Base-by-base conservation (phyloP, 2,797 vertebrate species). In the Molossus alvarezi region DNA sequence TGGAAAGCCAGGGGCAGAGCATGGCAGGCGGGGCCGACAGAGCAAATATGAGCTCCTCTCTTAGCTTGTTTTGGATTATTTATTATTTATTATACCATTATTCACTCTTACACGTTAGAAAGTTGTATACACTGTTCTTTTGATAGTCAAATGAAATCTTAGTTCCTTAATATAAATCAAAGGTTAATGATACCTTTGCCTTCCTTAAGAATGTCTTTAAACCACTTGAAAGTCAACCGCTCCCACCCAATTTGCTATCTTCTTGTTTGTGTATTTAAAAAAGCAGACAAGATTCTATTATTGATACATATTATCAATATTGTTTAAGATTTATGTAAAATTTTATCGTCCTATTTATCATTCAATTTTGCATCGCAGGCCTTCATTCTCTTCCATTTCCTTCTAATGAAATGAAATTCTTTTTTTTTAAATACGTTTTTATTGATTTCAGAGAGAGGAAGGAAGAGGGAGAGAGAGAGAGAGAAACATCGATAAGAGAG, bases 341-440 rank as follows among this genome's bases (percentile, higher is more conserved):
- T 73, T 81, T 93, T 88, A 81, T 91, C 3, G n/a, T 48, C 8
- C 37, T 91, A 92, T 69, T 86, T 77, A 82, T 89, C 27, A 88
- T 73, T 96, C 51, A 64, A 3, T 81, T 84, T 94, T 84, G 62
- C 3, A 76, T 55, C 15, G 94, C 55, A 94, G 18, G 76, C 62
- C 27, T 80, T 20, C 41, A 67, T 90, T 84, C 80, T 80, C 10
- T 92, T 95, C 71, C 15, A 80, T 58, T 94, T 88, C 11, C 71
- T 94, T 81, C 41, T 80, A 94, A 25, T 45, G 12, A 69, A 71
- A 48, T 75, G 90, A 80, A 86, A 71, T 71, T 14, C 3, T 51
- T 90, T 91, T 45, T 45, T 45, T 45, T 45, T 45, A 45, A 45
- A 33, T 33, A 33, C 3, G 41, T 45, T 45, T 45, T 45, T 45